Percentiles rank a stretch among this genome's conserved stretches.
Evolutionary conservation across 2,113 vertebrate genomes (phyloP).

Genomic region (Egretta garzetta): DNA sequence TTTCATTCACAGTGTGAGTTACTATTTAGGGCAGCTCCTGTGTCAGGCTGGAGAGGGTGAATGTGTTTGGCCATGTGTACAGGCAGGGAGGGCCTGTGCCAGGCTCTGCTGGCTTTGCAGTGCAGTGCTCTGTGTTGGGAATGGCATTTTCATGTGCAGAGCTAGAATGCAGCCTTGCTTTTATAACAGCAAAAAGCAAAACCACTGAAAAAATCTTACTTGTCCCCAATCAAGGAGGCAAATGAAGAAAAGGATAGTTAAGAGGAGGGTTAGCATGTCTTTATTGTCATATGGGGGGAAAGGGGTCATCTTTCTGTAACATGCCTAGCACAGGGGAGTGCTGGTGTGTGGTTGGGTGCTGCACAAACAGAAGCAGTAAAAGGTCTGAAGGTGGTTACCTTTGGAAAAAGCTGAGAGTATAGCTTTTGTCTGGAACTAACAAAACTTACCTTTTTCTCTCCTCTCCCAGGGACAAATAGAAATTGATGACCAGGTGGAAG

Average conservation of each 20-base stretch:
- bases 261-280: background rate
- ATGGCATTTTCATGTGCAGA: background rate
- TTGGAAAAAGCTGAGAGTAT: background rate
- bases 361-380: background rate
- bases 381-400: background rate
- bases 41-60: background rate
- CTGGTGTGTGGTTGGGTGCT: background rate
- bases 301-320: background rate
- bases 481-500: constrained; percentile 84
- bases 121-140: background rate
- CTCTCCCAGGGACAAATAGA: constrained; percentile 82
- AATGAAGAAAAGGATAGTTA: background rate
- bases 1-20: background rate
- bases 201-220: background rate
- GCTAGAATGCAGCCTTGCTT: background rate
- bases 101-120: background rate
- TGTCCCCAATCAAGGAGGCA: background rate
- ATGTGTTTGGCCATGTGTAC: background rate
- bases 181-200: background rate
- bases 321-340: background rate
- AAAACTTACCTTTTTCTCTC: background rate
- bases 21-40: background rate
- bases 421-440: background rate
- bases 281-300: background rate
- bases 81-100: background rate